Evolutionary conservation across 2,888 invertebrate species (phyloP).

Genomic region (Drosophila mayaguana): DNA sequence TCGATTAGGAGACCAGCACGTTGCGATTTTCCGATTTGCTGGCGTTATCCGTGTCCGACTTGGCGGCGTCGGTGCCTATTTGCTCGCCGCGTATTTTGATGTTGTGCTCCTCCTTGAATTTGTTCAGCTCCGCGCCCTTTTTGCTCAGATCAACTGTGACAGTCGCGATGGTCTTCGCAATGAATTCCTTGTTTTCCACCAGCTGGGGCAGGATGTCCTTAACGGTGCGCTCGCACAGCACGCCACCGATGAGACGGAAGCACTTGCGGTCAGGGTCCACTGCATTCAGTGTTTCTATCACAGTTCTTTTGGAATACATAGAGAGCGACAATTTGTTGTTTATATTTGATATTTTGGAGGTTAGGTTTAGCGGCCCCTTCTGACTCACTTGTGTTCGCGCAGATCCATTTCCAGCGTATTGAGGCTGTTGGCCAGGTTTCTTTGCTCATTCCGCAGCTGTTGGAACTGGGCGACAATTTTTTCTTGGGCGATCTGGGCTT

Average conservation of each 20-base stretch:
- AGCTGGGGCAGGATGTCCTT: constrained; percentile 95
- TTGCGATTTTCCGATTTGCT: constrained; percentile 86
- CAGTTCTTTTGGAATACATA: constrained; percentile 88
- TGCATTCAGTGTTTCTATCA: constrained; percentile 95
- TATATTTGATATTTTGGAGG: constrained; percentile 62
- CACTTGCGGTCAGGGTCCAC: constrained; percentile 94
- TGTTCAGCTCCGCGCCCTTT: constrained; percentile 96
- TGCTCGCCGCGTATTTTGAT: constrained; percentile 92
- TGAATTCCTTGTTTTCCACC: constrained; percentile 91
- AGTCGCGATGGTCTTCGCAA: constrained; percentile 91
- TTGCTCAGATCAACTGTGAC: constrained; percentile 92
- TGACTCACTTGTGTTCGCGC: constrained; percentile 95
- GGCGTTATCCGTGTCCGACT: constrained; percentile 61
- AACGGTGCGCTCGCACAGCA: constrained; percentile 96
- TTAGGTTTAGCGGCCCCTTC: constrained; percentile 82
- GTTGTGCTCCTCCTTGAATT: constrained; percentile 95
- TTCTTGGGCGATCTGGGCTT: constrained; percentile 87
- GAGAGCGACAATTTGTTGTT: constrained; percentile 26
- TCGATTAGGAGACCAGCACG: constrained; percentile 86
- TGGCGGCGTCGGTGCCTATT: constrained; percentile 82
- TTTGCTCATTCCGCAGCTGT: constrained; percentile 93
- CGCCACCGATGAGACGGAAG: constrained; percentile 96
- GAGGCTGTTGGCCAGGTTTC: constrained; percentile 93
- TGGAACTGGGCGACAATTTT: constrained; percentile 96
- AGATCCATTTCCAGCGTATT: constrained; percentile 97